phyloP scores from a whole-genome alignment of 2,113 vertebrate genomes.

The Tylochromis polylepis region DNA sequence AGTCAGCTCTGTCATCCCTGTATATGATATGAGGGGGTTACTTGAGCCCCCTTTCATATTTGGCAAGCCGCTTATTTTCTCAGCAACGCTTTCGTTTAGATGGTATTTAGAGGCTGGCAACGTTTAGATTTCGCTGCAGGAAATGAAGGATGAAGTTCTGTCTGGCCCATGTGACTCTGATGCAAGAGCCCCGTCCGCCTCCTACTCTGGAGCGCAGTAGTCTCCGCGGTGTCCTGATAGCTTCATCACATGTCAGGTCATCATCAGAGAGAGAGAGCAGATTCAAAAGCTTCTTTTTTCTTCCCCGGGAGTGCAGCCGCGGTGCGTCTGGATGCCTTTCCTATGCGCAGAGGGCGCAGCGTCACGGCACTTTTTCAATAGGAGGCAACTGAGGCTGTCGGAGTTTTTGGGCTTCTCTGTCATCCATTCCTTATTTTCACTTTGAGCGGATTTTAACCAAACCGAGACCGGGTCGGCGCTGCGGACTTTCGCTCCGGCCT shows the following conservation, averaged over 20 bases:
- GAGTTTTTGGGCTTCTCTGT: conserved; percentile 1
- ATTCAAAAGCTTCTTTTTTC: background rate
- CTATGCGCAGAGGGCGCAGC: conserved; percentile 42
- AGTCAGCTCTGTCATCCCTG: background rate
- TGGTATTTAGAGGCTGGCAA: background rate
- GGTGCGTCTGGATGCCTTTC: conserved; percentile 10
- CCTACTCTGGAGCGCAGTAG: background rate
- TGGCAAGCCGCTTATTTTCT: background rate
- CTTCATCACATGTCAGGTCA: conserved; percentile 20
- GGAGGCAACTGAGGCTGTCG: background rate
- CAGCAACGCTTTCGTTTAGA: background rate
- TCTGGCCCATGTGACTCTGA: conserved; percentile 34
- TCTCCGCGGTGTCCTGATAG: conserved; percentile 1
- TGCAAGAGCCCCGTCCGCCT: background rate
- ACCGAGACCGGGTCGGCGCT: background rate
- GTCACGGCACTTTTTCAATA: background rate
- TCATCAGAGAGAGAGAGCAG: background rate
- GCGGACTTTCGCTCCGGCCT: background rate
- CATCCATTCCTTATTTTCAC: background rate
- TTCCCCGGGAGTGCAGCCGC: background rate
- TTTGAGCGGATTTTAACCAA: background rate
- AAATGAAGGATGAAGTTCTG: conserved; percentile 9
- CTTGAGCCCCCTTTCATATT: background rate
- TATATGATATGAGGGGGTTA: background rate
- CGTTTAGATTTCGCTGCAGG: conserved; percentile 21